A percentile compares a stretch with the other conserved stretches of the same genome.
Evolutionary conservation across 2,797 vertebrate species (phyloP).

Genomic region (Champsocephalus gunnari): DNA sequence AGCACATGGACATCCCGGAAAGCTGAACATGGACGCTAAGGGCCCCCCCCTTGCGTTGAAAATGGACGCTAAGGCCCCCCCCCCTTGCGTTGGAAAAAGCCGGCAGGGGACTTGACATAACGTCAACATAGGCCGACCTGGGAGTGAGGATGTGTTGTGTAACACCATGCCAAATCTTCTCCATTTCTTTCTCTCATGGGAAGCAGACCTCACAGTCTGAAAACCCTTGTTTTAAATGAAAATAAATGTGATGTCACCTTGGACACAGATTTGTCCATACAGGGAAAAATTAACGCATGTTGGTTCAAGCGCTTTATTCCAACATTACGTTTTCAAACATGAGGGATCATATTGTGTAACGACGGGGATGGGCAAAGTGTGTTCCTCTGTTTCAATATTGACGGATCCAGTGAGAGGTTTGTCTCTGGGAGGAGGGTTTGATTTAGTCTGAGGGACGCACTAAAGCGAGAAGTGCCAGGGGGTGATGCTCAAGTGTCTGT

Average conservation of each 20-base stretch:
- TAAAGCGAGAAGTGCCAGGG: constrained; percentile 76
- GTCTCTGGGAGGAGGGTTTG: constrained; percentile 71
- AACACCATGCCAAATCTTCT: too few relatives aligned
- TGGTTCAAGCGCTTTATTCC: constrained; percentile 55
- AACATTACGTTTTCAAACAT: constrained; percentile 59
- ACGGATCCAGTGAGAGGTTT: constrained; percentile 78
- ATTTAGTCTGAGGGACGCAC: constrained; percentile 72
- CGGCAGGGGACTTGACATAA: too few relatives aligned
- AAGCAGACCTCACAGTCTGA: not conserved
- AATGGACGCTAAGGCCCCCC: too few relatives aligned
- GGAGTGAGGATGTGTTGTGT: too few relatives aligned
- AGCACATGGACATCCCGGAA: too few relatives aligned
- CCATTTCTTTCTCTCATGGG: too few relatives aligned
- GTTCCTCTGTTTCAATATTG: constrained; percentile 72
- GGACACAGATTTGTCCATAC: constrained; percentile 38
- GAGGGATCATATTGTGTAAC: constrained; percentile 63
- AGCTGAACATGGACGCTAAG: too few relatives aligned
- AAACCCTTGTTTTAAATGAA: constrained; percentile 15
- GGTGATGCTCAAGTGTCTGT: constrained; percentile 72
- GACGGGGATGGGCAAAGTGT: constrained; percentile 53
- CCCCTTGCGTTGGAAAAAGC: too few relatives aligned
- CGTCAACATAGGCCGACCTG: too few relatives aligned
- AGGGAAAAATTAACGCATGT: constrained; percentile 42
- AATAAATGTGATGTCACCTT: constrained; percentile 15
- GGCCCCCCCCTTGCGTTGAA: too few relatives aligned